A percentile compares a stretch with the other conserved stretches of the same genome.
phyloP scores from a whole-genome alignment of 2,797 vertebrate species.

The Vespertilio murinus region DNA sequence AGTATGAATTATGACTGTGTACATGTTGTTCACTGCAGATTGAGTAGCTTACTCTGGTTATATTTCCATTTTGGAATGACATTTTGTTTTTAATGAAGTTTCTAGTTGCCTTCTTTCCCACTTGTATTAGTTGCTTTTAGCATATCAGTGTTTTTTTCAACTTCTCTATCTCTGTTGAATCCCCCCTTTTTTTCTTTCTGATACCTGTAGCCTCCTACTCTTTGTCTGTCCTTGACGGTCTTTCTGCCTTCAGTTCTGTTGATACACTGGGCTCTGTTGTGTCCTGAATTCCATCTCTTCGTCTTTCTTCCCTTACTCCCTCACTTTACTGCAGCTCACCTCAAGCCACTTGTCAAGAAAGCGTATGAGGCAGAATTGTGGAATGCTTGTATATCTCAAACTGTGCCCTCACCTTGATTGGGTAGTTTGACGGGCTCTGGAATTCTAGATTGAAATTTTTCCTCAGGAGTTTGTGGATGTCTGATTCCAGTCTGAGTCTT shows the following conservation, averaged over 20 bases:
- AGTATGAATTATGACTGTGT: neutral
- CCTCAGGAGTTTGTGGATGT: neutral
- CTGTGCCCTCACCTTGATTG: neutral
- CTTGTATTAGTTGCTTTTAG: neutral
- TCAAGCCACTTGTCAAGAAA: neutral
- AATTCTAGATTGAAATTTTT: neutral
- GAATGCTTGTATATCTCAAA: neutral
- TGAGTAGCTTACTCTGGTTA: neutral
- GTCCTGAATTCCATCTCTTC: neutral
- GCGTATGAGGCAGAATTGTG: neutral
- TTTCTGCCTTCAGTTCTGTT: neutral
- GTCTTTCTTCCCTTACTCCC: neutral
- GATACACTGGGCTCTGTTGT: neutral
- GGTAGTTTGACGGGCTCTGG: neutral
- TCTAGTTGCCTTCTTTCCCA: neutral
- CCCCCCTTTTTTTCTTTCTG: neutral
- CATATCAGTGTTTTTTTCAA: neutral
- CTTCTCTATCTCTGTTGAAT: neutral
- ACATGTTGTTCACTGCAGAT: neutral
- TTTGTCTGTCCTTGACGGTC: neutral
- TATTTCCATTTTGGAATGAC: neutral
- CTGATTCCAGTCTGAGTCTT: neutral
- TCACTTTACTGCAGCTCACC: neutral
- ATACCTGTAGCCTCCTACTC: neutral
- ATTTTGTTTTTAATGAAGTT: constrained; percentile 5